Evolutionary conservation across 2,888 invertebrate species (phyloP).

Genomic region (Craniophora ligustri): DNA sequence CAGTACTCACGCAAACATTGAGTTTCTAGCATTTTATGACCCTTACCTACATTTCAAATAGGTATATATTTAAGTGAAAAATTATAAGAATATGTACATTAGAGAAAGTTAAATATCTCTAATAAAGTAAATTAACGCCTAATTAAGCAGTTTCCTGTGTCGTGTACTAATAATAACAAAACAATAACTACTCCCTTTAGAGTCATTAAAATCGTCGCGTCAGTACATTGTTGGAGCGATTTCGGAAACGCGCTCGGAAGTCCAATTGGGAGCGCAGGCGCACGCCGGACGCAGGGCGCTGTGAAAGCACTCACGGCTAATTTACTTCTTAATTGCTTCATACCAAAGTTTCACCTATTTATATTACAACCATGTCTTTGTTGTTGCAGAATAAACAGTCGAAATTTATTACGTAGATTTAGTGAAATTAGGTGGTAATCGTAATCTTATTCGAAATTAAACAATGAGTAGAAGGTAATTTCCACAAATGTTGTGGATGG

Average conservation of each 20-base stretch:
- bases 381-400: conserved; percentile 24
- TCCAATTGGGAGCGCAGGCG: conserved; percentile 85
- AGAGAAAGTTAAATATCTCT: conserved; percentile 56
- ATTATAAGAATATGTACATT: conserved; percentile 2
- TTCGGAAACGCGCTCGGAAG: conserved; percentile 87
- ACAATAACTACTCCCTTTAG: conserved; percentile 81
- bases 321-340: conserved; percentile 74
- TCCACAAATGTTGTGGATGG: too few relatives aligned
- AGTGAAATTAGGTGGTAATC: conserved; percentile 18
- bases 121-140: conserved; percentile 79
- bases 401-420: conserved; percentile 18
- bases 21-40: too few relatives aligned
- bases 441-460: neutral
- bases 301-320: conserved; percentile 80
- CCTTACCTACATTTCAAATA: too few relatives aligned
- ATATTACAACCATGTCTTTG: conserved; percentile 29
- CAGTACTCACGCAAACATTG: too few relatives aligned
- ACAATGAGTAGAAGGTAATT: too few relatives aligned
- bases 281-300: conserved; percentile 81
- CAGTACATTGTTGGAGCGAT: conserved; percentile 71
- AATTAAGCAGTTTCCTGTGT: conserved; percentile 87
- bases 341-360: conserved; percentile 43
- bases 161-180: conserved; percentile 86
- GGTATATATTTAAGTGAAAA: conserved; percentile 1
- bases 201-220: conserved; percentile 77